Percentiles rank a stretch among this genome's conserved stretches.
phyloP scores from a whole-genome alignment of 2,797 vertebrate species.

The Microctenopoma steveboyesi region DNA sequence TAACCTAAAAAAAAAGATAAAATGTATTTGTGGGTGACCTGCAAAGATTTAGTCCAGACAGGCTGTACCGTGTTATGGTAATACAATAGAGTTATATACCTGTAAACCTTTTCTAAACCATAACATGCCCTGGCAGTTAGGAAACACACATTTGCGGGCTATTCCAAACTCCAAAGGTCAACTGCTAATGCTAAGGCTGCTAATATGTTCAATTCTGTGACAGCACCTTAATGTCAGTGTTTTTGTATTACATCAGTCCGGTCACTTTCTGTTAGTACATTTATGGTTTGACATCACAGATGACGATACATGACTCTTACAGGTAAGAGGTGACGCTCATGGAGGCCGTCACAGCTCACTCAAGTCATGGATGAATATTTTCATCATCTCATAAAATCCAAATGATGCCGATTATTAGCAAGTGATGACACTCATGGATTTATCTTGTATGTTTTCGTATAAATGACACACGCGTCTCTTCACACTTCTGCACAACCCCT shows the following conservation, averaged over 20 bases:
- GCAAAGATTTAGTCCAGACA: background rate
- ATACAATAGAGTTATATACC: background rate
- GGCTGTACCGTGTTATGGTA: background rate
- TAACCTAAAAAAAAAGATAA: no score
- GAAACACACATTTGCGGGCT: background rate
- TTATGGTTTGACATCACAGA: constrained; percentile 1
- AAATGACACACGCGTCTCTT: background rate
- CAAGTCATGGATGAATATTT: no score
- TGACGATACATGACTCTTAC: background rate
- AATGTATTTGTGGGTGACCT: background rate
- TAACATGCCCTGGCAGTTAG: background rate
- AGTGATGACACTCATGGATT: constrained; percentile 4
- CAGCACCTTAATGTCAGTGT: no score
- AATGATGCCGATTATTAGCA: constrained; percentile 1
- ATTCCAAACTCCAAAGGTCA: constrained; percentile 2
- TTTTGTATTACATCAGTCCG: background rate
- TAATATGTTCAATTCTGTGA: background rate
- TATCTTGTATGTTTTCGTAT: background rate
- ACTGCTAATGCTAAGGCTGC: background rate
- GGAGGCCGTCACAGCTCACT: no score
- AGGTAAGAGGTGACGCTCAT: background rate
- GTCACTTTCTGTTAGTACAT: background rate
- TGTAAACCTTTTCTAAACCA: background rate
- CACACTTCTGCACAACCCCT: background rate
- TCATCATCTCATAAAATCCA: background rate